Evolutionary conservation across 2,113 vertebrate genomes (phyloP).

Genomic region (Apus apus): DNA sequence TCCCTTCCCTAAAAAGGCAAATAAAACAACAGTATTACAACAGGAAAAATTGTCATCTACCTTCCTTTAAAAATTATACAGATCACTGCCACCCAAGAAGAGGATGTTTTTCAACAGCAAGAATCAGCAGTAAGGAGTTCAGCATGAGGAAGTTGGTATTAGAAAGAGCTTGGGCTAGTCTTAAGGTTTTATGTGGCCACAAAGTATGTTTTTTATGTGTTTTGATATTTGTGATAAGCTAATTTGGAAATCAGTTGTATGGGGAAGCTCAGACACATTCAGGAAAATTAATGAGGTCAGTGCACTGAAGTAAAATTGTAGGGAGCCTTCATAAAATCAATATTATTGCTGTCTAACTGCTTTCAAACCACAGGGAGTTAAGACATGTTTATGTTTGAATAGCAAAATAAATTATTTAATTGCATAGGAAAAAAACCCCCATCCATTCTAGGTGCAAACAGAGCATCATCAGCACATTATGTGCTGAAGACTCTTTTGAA

Average conservation of each 20-base stretch:
- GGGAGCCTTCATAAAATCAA: neutral
- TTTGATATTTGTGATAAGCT: neutral
- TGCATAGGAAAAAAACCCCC: neutral
- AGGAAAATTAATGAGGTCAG: neutral
- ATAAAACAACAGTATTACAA: neutral
- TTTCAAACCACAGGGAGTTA: neutral
- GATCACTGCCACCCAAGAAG: neutral
- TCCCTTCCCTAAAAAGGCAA: constrained; percentile 69
- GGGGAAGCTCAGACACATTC: neutral
- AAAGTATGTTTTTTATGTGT: neutral
- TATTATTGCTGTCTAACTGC: neutral
- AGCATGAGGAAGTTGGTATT: neutral
- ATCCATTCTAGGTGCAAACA: neutral
- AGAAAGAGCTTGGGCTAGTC: neutral
- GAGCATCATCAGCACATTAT: neutral
- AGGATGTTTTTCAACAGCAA: neutral
- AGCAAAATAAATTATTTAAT: neutral
- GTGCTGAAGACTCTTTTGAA: neutral
- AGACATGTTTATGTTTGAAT: neutral
- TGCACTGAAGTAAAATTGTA: neutral
- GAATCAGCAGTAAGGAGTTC: neutral
- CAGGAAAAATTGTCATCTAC: neutral
- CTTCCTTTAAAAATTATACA: neutral
- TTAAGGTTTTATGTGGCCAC: neutral
- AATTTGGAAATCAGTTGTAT: neutral